Percentiles rank a stretch among this genome's conserved stretches.
Evolutionary conservation across 2,113 vertebrate species (phyloP).

Genomic region (Nesogale talazaci): DNA sequence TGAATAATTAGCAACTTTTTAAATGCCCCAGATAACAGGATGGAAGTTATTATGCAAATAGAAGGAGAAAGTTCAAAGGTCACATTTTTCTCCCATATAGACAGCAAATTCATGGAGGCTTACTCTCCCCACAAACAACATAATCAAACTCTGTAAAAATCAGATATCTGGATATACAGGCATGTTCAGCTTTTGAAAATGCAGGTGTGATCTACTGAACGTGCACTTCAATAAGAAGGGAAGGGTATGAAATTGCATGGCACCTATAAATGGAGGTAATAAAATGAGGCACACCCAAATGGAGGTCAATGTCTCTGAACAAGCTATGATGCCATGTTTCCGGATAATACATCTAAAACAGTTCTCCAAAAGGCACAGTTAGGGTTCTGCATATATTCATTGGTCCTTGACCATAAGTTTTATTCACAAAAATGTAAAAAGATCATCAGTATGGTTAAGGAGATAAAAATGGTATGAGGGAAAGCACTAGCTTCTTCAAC

Average conservation of each 20-base stretch:
- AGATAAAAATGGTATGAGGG: neutral
- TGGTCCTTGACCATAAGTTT: neutral
- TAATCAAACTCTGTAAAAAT: neutral
- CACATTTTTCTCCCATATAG: neutral
- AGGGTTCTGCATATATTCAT: neutral
- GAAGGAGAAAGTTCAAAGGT: constrained; percentile 60
- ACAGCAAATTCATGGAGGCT: neutral
- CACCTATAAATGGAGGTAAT: neutral
- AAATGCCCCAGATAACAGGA: constrained; percentile 36
- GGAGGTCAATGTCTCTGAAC: neutral
- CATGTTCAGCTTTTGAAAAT: neutral
- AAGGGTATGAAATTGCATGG: neutral
- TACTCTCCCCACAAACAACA: constrained; percentile 10
- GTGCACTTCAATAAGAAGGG: neutral
- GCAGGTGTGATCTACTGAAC: neutral
- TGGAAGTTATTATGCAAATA: constrained; percentile 24
- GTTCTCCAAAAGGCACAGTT: neutral
- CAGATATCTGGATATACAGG: neutral
- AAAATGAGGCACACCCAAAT: constrained; percentile 4
- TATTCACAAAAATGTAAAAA: constrained; percentile 10
- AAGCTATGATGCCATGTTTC: neutral
- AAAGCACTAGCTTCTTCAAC: neutral
- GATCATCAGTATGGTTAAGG: neutral
- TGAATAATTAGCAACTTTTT: constrained; percentile 13
- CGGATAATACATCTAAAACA: constrained; percentile 31